Percentiles rank a stretch among this genome's conserved stretches.
These are phyloP conservation scores for Pyralis farinalis DNA, from an alignment of 2,888 invertebrate species.

Conservation along the genomic window DNA sequence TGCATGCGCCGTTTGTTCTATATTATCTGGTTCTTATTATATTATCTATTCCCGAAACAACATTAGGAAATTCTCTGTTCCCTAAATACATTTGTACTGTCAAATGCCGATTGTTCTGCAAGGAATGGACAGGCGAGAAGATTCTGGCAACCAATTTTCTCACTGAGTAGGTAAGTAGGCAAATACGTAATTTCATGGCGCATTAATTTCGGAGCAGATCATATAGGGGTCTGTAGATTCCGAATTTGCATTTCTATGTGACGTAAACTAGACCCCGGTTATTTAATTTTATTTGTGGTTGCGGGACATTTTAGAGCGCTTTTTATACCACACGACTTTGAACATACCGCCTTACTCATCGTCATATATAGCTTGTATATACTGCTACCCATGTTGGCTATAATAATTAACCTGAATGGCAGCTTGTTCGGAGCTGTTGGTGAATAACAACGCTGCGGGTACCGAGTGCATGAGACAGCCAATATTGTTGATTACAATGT, in stretches of 20 bases:
- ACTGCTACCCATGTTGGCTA: too few species aligned
- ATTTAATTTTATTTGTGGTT: conserved; percentile 5
- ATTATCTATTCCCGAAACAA: background rate
- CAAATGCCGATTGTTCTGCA: conserved; percentile 58
- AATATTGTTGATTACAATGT: too few species aligned
- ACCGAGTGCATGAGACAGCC: too few species aligned
- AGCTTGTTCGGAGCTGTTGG: too few species aligned
- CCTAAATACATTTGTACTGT: conserved; percentile 33
- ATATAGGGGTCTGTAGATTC: conserved; percentile 38
- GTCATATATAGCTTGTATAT: too few species aligned
- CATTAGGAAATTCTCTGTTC: background rate
- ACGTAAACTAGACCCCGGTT: conserved; percentile 7
- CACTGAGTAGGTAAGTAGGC: conserved; percentile 72
- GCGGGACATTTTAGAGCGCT: too few species aligned
- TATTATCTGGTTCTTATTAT: too few species aligned
- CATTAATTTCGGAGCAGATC: conserved; percentile 65
- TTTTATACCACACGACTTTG: too few species aligned
- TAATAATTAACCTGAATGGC: too few species aligned
- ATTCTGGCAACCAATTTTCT: conserved; percentile 70
- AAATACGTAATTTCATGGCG: conserved; percentile 74
- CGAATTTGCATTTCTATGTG: conserved; percentile 43
- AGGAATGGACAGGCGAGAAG: conserved; percentile 54
- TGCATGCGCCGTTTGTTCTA: too few species aligned
- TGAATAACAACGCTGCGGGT: too few species aligned
- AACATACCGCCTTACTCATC: too few species aligned